Evolutionary conservation across 2,797 vertebrate species (phyloP).

Genomic region (Cynodonichthys magdalenae): DNA sequence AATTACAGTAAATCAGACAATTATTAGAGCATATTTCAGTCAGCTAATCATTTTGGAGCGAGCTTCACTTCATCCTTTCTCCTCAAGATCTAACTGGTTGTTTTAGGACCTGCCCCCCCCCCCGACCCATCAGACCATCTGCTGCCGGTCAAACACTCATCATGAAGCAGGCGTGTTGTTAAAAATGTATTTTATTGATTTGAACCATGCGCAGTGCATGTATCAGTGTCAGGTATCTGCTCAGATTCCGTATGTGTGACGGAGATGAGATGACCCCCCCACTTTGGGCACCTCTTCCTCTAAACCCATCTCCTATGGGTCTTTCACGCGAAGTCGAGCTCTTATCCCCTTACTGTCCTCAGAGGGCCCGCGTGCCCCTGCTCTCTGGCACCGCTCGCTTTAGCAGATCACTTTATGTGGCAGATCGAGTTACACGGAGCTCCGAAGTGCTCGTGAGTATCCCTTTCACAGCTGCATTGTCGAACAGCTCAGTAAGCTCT

Average conservation of each 20-base stretch:
- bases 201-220: conserved; percentile 40
- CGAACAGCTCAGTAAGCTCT: conserved; percentile 43
- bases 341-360: conserved; percentile 45
- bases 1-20: neutral
- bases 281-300: conserved; percentile 15
- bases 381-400: conserved; percentile 51
- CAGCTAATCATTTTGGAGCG: neutral
- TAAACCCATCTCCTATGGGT: conserved; percentile 40
- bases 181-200: conserved; percentile 58
- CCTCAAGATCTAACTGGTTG: neutral
- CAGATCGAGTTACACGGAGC: conserved; percentile 58
- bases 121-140: conserved; percentile 17
- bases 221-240: conserved; percentile 40
- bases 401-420: conserved; percentile 52
- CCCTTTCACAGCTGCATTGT: conserved; percentile 55
- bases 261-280: conserved; percentile 2
- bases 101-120: conserved; percentile 7
- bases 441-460: conserved; percentile 56
- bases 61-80: neutral
- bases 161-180: conserved; percentile 15
- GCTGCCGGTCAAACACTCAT: conserved; percentile 22
- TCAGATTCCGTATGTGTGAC: conserved; percentile 34
- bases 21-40: neutral
- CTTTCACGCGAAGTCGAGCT: conserved; percentile 42
- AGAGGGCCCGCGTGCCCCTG: conserved; percentile 26